These are phyloP conservation scores for Mallotus villosus DNA, from an alignment of 2,797 vertebrate genomes.

Conservation along the genomic window DNA sequence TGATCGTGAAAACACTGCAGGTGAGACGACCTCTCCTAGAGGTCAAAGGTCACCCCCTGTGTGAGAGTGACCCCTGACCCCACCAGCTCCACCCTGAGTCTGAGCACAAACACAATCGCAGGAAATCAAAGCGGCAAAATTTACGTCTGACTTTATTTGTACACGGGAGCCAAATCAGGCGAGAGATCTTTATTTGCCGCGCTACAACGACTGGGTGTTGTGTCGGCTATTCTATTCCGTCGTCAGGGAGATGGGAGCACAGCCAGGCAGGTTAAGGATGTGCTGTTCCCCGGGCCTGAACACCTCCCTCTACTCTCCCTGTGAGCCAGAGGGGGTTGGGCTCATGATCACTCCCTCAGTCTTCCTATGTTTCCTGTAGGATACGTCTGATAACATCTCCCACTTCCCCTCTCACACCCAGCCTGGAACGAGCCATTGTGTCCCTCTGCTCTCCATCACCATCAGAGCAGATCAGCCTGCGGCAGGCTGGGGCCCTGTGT, in stretches of 20 bases:
- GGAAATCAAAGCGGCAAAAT: constrained; percentile 46
- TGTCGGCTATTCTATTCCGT: constrained; percentile 38
- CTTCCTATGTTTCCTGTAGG: constrained; percentile 14
- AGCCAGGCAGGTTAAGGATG: constrained; percentile 21
- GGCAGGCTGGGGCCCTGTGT: too few relatives aligned
- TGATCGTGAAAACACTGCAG: constrained; percentile 71
- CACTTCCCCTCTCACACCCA: not conserved
- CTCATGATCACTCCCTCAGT: not conserved
- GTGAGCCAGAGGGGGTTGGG: constrained; percentile 11
- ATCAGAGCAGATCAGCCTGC: too few relatives aligned
- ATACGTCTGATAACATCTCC: constrained; percentile 21
- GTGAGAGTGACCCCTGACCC: constrained; percentile 22
- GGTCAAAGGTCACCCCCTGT: not conserved
- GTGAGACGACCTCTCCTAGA: constrained; percentile 57
- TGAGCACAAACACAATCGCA: constrained; percentile 46
- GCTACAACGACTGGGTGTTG: constrained; percentile 36
- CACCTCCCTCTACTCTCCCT: constrained; percentile 10
- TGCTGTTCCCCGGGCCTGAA: constrained; percentile 18
- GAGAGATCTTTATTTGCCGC: constrained; percentile 23
- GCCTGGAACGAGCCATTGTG: not conserved
- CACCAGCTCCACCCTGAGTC: constrained; percentile 18
- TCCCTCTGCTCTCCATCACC: not conserved
- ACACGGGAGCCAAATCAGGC: constrained; percentile 30
- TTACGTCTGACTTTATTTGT: constrained; percentile 30
- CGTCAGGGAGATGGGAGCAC: constrained; percentile 19